Conservation (phyloP, 2,888 invertebrate genomes). For the Myopa testacea region DNA sequence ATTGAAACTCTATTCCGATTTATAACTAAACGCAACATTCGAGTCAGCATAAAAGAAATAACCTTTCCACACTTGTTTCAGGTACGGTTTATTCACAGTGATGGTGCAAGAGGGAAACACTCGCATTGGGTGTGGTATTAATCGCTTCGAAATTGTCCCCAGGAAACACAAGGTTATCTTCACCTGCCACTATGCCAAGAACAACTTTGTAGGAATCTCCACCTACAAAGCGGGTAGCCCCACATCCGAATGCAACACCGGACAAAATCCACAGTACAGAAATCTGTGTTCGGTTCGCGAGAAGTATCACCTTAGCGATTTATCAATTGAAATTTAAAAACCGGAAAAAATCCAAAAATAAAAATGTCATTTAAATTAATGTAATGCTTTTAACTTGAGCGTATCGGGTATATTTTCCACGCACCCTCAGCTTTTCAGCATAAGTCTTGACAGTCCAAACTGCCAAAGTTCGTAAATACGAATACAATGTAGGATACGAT, state of each 20-base stretch:
- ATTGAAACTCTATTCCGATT: neutral
- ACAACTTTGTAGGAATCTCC: constrained; percentile 7
- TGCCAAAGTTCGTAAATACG: too few relatives aligned
- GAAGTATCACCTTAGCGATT: neutral
- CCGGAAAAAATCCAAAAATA: too few relatives aligned
- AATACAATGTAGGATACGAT: too few relatives aligned
- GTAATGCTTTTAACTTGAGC: too few relatives aligned
- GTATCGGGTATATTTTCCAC: too few relatives aligned
- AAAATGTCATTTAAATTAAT: too few relatives aligned
- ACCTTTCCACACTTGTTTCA: neutral
- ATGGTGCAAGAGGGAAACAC: constrained; percentile 21
- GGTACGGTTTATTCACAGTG: constrained; percentile 14
- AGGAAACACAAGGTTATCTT: neutral
- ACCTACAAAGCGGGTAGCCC: constrained; percentile 16
- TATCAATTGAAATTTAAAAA: neutral
- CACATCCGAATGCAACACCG: constrained; percentile 22
- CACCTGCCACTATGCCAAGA: constrained; percentile 32
- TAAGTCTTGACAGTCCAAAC: too few relatives aligned
- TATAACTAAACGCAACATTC: neutral
- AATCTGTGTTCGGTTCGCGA: constrained; percentile 32
- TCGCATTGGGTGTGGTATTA: constrained; percentile 26
- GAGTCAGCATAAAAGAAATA: neutral
- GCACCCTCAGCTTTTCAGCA: too few relatives aligned
- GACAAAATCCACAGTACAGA: neutral
- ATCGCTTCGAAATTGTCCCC: neutral